Percentiles rank a stretch among this genome's conserved stretches.
phyloP scores from a whole-genome alignment of 2,797 vertebrate species.

The Syngnathus acus region DNA sequence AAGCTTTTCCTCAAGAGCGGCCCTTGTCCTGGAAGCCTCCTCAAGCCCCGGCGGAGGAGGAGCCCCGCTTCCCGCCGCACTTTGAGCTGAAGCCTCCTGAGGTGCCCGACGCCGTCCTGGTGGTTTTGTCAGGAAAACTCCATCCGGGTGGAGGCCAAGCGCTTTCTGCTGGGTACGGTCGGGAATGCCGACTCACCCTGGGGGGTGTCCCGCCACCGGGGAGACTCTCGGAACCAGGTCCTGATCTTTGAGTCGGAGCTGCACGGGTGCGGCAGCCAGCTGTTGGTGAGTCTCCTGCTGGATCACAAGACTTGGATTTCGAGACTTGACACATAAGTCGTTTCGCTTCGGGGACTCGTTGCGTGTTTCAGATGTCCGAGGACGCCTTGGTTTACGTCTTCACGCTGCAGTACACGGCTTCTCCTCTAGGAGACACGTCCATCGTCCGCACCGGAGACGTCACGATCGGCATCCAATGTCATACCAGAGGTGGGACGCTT shows the following conservation, averaged over 20 bases:
- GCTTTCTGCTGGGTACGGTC: conserved; percentile 45
- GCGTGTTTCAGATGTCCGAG: conserved; percentile 37
- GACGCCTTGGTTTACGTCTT: conserved; percentile 46
- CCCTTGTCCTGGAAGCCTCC: conserved; percentile 35
- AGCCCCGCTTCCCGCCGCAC: conserved; percentile 4
- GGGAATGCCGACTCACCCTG: conserved; percentile 41
- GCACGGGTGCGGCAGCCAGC: conserved; percentile 45
- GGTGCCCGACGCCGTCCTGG: conserved; percentile 13
- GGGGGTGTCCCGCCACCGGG: conserved; percentile 40
- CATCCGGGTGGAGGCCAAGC: conserved; percentile 45
- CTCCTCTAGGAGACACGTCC: conserved; percentile 18
- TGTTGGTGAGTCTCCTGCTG: conserved; percentile 38
- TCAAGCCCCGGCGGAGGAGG: conserved; percentile 10
- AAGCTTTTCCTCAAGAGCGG: neutral
- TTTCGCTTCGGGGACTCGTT: neutral
- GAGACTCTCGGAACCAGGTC: no score
- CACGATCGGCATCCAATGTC: conserved; percentile 37
- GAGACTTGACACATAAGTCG: neutral
- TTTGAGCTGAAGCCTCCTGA: conserved; percentile 20
- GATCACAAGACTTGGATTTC: neutral
- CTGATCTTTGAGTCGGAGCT: conserved; percentile 53
- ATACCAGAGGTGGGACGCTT: conserved; percentile 41
- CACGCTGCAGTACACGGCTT: conserved; percentile 38
- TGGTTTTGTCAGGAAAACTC: conserved; percentile 33
- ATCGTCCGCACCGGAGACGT: conserved; percentile 31